These are phyloP conservation scores for Rhyacichthys aspro DNA, from an alignment of 2,797 vertebrate genomes.

Conservation along the genomic window DNA sequence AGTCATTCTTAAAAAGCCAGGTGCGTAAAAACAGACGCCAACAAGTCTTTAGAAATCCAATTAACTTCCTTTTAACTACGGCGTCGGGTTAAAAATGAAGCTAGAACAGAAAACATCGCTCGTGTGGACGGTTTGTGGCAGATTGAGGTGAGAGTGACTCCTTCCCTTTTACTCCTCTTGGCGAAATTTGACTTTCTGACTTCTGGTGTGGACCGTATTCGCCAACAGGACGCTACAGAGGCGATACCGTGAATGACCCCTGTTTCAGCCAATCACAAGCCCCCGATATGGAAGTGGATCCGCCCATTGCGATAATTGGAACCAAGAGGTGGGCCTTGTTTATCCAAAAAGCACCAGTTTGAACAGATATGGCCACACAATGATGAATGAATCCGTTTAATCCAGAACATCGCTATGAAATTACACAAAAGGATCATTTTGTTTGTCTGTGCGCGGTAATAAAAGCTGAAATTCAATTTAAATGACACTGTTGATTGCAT, in stretches of 20 bases:
- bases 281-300: constrained; percentile 10
- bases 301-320: constrained; percentile 62
- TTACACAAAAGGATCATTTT: neutral
- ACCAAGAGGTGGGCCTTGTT: constrained; percentile 59
- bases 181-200: constrained; percentile 71
- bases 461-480: too few relatives aligned
- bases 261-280: constrained; percentile 60
- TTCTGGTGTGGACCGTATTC: constrained; percentile 59
- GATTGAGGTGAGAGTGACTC: neutral
- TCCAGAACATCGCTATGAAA: neutral
- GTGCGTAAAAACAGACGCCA: constrained; percentile 48
- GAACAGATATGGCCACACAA: constrained; percentile 3
- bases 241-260: constrained; percentile 48
- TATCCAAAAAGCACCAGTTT: constrained; percentile 19
- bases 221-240: constrained; percentile 52
- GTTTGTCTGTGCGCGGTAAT: neutral
- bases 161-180: constrained; percentile 29
- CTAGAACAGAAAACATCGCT: neutral
- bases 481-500: constrained; percentile 17
- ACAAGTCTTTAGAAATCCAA: constrained; percentile 61
- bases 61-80: constrained; percentile 24
- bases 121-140: neutral
- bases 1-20: constrained; percentile 43
- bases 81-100: neutral
- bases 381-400: neutral